A percentile compares a stretch with the other conserved stretches of the same genome.
Evolutionary conservation across 1,140 invertebrate species (phyloP).

Genomic region (Drosophila yakuba): DNA sequence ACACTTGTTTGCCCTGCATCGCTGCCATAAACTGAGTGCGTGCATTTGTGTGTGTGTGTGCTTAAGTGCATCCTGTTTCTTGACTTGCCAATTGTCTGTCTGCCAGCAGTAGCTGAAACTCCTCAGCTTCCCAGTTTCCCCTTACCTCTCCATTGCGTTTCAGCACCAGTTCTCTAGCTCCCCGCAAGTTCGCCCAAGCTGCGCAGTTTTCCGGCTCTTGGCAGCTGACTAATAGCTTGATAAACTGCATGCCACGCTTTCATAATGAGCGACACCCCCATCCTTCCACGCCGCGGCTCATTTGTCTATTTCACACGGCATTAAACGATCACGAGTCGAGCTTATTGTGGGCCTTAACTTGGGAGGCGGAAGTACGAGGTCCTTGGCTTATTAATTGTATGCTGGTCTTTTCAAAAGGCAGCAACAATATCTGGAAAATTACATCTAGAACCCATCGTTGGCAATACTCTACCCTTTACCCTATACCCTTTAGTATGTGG

Average conservation of each 20-base stretch:
- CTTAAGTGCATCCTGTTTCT: slow-evolving; percentile 66
- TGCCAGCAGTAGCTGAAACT: background rate
- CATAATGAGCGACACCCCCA: slow-evolving; percentile 46
- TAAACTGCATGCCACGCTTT: slow-evolving; percentile 65
- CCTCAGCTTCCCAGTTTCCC: background rate
- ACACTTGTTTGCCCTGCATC: slow-evolving; percentile 19
- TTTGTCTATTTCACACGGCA: slow-evolving; percentile 42
- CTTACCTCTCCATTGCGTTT: no score
- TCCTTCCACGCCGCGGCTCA: background rate
- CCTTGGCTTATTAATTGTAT: background rate
- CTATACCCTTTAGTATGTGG: no score
- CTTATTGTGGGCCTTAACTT: slow-evolving; percentile 2
- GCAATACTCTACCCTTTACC: no score
- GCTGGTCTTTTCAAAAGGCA: background rate
- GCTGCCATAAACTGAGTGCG: background rate
- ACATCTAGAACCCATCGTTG: background rate
- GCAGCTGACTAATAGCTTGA: slow-evolving; percentile 71
- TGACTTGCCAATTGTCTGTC: slow-evolving; percentile 49
- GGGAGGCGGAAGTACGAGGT: background rate
- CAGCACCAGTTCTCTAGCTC: background rate
- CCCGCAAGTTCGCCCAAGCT: no score
- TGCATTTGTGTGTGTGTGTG: background rate
- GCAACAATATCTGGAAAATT: background rate
- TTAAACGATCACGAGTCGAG: slow-evolving; percentile 37
- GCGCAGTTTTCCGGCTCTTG: slow-evolving; percentile 8